Percentiles rank a stretch among this genome's conserved stretches.
Evolutionary conservation across 2,113 vertebrate genomes (phyloP).

Genomic region (Hippocampus comes): DNA sequence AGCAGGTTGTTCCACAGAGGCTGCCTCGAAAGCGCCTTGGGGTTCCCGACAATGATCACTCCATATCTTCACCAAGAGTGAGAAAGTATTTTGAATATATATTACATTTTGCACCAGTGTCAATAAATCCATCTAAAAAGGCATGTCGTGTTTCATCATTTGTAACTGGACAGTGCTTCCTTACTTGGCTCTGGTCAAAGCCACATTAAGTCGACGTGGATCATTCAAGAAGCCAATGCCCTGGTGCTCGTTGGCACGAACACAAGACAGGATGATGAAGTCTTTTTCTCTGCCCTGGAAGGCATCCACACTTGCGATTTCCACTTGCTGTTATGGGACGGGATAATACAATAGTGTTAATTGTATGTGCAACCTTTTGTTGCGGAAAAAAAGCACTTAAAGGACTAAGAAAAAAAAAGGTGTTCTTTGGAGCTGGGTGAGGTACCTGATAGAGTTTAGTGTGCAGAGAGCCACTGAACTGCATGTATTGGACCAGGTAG

Average conservation of each 20-base stretch:
- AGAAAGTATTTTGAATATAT: background rate
- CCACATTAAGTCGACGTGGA: constrained; percentile 94
- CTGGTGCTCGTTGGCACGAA: constrained; percentile 96
- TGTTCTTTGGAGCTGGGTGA: background rate
- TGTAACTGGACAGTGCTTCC: background rate
- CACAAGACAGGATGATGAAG: constrained; percentile 97
- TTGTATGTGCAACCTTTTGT: background rate
- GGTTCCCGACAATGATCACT: constrained; percentile 97
- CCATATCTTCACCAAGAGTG: constrained; percentile 78
- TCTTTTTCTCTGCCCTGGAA: constrained; percentile 98
- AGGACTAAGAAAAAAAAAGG: background rate
- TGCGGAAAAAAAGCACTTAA: background rate
- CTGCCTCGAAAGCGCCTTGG: constrained; percentile 95
- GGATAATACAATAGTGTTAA: background rate
- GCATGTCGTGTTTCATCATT: background rate
- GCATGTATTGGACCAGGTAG: constrained; percentile 99
- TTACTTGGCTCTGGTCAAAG: constrained; percentile 92
- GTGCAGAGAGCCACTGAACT: constrained; percentile 97
- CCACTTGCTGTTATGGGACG: constrained; percentile 82
- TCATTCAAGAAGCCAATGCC: constrained; percentile 97
- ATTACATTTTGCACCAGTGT: background rate
- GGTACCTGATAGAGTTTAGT: constrained; percentile 98
- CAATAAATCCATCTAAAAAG: too few relatives aligned
- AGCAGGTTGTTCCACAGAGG: constrained; percentile 97
- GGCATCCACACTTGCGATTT: constrained; percentile 96